Evolutionary conservation across 2,113 vertebrate species (phyloP).

Genomic region (Petroica traversi): DNA sequence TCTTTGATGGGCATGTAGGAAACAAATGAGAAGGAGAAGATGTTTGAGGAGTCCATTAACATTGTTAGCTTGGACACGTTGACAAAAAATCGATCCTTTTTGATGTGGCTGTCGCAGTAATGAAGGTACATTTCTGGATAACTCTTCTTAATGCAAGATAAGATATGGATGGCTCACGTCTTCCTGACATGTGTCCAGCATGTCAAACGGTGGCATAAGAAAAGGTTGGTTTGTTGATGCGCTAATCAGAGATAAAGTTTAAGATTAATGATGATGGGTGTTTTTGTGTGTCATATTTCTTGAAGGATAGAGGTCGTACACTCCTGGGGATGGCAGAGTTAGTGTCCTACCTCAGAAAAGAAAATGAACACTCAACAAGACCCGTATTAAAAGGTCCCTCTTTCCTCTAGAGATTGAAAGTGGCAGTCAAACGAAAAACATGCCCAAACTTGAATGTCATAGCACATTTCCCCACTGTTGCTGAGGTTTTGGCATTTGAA

Average conservation of each 20-base stretch:
- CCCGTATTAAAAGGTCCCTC: conserved; percentile 1
- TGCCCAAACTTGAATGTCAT: conserved; percentile 23
- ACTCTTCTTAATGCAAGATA: conserved; percentile 74
- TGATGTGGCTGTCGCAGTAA: conserved; percentile 76
- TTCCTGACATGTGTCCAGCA: conserved; percentile 74
- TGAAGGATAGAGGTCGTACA: background rate
- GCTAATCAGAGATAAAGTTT: conserved; percentile 64
- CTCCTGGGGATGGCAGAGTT: conserved; percentile 26
- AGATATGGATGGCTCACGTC: conserved; percentile 71
- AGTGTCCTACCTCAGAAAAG: background rate
- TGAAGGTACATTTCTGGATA: conserved; percentile 78
- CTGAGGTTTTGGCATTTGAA: conserved; percentile 39
- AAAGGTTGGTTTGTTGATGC: conserved; percentile 71
- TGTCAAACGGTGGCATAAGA: conserved; percentile 63
- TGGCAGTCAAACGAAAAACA: conserved; percentile 4
- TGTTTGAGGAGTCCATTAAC: conserved; percentile 77
- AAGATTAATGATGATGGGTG: conserved; percentile 59
- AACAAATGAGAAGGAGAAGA: conserved; percentile 78
- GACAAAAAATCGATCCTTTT: conserved; percentile 81
- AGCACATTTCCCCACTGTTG: background rate
- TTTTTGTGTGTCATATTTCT: background rate
- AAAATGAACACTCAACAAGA: background rate
- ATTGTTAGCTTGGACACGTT: conserved; percentile 68
- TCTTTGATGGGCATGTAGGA: conserved; percentile 74
- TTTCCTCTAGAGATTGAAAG: conserved; percentile 28